Evolutionary conservation across 2,797 vertebrate species (phyloP), one percentile per base, ranked within the genome.

Genomic region (Rhinichthys osculus): DNA sequence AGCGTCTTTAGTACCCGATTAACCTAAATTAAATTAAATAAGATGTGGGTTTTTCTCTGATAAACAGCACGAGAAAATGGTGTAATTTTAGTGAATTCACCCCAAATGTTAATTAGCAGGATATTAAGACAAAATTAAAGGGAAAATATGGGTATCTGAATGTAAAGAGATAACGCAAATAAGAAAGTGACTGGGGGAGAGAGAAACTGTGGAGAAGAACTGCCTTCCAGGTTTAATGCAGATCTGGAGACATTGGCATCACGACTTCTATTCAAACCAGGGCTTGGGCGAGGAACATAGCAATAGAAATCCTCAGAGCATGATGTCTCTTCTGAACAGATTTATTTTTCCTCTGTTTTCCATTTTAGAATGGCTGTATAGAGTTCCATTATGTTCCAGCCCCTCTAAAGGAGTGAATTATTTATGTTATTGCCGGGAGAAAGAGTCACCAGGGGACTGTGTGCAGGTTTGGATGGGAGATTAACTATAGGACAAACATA

Each of bases 401-500:
- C 85, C 82, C 71, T 78, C 70, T 77, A 76, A 69, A 62, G 52
- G 70, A 85, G 77, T 94, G 91, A 94, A 93, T 94, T 91, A 94
- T 94, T 93, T 88, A 93, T 93, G 88, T 82, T 81, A 82, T 84
- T 70, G 67, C 90, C 90, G 92, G 91, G 86, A 89, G 44, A 44
- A 83, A 84, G 59, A 88, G 84, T 77, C 67, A 54, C 69, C 35
- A 83, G 62, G 62, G 33, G 76, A 64, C 52, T 72, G 78, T 80
- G 81, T 81, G 81, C 64, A 77, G 81, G 52, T 54, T 69, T 44
- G 35, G 76, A 71, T 81, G 38, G 33, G 35, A 78, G 73, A 84
- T 81, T 69, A 35, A 74, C 72, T 78, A 44, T 71, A 23, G 87
- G 54, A 57, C 42, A 72, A 62, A 81, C 69, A 88, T 57, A 87